Conservation (phyloP, 2,797 vertebrate species). For the Hemibagrus guttatus region DNA sequence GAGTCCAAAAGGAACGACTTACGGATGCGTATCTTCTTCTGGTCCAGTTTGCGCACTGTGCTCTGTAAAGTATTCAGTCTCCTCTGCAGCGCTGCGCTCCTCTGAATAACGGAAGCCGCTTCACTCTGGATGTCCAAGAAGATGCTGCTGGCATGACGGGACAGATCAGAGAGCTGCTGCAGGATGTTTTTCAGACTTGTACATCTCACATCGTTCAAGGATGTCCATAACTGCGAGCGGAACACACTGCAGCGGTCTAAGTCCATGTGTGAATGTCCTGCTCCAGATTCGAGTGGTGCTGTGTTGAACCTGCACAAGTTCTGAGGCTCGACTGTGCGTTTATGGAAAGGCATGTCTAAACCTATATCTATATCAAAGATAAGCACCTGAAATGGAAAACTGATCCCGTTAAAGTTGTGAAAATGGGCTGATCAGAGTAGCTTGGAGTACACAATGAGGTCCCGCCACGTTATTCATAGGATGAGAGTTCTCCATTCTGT, state of each 20-base stretch:
- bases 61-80: constrained; percentile 73
- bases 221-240: constrained; percentile 61
- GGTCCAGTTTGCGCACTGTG: constrained; percentile 70
- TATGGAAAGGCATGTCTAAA: constrained; percentile 76
- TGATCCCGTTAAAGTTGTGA: not conserved
- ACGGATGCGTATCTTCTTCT: constrained; percentile 78
- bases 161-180: constrained; percentile 81
- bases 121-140: constrained; percentile 78
- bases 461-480: constrained; percentile 49
- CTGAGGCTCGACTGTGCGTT: constrained; percentile 73
- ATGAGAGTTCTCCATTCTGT: constrained; percentile 47
- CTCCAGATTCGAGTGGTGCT: constrained; percentile 34
- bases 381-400: not conserved
- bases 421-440: constrained; percentile 4
- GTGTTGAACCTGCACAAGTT: constrained; percentile 67
- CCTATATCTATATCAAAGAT: not conserved
- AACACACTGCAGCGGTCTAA: not conserved
- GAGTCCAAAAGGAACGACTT: constrained; percentile 63
- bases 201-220: constrained; percentile 77
- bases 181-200: constrained; percentile 74
- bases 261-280: not conserved
- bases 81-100: constrained; percentile 70
- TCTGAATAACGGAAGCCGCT: constrained; percentile 69
- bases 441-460: constrained; percentile 33
- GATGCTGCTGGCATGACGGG: constrained; percentile 78